Evolutionary conservation across 2,888 invertebrate species (phyloP), one percentile per base, ranked within the genome.

Genomic region (Lasioglossum marginatum): DNA sequence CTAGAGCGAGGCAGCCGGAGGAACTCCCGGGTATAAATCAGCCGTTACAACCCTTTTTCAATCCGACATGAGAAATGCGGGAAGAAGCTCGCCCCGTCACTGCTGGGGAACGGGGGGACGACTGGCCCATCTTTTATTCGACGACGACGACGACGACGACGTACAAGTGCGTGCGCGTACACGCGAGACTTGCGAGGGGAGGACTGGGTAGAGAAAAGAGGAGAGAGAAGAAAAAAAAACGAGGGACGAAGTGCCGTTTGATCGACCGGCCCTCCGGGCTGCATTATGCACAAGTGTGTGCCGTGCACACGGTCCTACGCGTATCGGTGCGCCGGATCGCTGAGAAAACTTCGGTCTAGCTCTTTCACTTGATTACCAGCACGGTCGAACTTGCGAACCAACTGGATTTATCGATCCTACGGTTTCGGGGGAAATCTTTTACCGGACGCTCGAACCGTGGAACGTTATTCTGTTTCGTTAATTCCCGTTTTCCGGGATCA

Each of bases 81-180:
- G 87, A 86, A 82, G 84, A 85, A 83, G 86, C 83, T 79, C 75
- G 81, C 37, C 31, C 63, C 83, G 75, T 79, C 82, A 52, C 68
- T 19, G 60, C 63, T 27, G 66, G 72, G 63, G 71, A 40, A 74
- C 37, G 73, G 52, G 70, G 78, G 85, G 87, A 83, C 84, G 89
- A 90, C 91, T 90, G 90, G 91, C 89, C 91, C 92, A 91, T 92
- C 88, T 89, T 91, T 92, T 92, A 92, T 90, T 90, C 90, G 82
- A 87, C 79, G 88, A 84, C 68, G 68, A 37, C n/a, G 66, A 66
- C 82, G 88, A 86, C 82, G 68, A 37, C 82, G 88, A 87, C 82
- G 81, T 83, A 78, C 78, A 78, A 82, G 79, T 83, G 85, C 85
- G 82, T 74, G 73, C 40, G 60, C 72, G 82, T 74, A 71, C 40